Conservation (phyloP, 2,113 vertebrate species). For the Clarias gariepinus region DNA sequence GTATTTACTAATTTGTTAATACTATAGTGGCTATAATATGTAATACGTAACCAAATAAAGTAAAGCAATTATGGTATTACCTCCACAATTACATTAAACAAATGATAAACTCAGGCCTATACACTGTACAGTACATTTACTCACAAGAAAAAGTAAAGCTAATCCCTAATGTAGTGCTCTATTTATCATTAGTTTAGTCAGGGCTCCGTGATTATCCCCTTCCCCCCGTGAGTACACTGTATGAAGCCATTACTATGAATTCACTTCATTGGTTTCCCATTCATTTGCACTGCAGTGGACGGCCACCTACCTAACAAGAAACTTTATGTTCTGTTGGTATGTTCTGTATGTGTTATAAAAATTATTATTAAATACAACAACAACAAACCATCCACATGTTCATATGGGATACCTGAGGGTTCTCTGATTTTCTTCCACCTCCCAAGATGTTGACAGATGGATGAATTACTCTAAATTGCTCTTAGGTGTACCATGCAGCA, state of each 20-base stretch:
- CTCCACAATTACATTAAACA: conserved; percentile 16
- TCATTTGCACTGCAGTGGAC: conserved; percentile 5
- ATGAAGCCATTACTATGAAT: conserved; percentile 22
- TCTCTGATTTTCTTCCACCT: neutral
- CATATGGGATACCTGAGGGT: neutral
- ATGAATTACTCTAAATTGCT: neutral
- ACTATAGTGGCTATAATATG: conserved; percentile 26
- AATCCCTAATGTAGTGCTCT: conserved; percentile 16
- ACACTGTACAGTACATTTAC: neutral
- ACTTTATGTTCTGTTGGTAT: neutral
- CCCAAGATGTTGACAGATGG: neutral
- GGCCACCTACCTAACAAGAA: conserved; percentile 17
- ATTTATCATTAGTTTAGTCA: conserved; percentile 44
- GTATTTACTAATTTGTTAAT: conserved; percentile 31
- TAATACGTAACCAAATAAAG: conserved; percentile 33
- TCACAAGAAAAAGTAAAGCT: conserved; percentile 28
- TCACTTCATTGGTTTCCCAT: conserved; percentile 40
- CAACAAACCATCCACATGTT: neutral
- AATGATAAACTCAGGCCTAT: neutral
- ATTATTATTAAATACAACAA: neutral
- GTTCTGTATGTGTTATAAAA: neutral
- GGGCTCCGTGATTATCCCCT: conserved; percentile 38
- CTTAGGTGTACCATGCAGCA: neutral
- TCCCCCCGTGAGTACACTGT: conserved; percentile 15
- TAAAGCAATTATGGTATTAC: conserved; percentile 30